phyloP scores from a whole-genome alignment of 2,888 invertebrate species.

The Cheilosia scutellata region DNA sequence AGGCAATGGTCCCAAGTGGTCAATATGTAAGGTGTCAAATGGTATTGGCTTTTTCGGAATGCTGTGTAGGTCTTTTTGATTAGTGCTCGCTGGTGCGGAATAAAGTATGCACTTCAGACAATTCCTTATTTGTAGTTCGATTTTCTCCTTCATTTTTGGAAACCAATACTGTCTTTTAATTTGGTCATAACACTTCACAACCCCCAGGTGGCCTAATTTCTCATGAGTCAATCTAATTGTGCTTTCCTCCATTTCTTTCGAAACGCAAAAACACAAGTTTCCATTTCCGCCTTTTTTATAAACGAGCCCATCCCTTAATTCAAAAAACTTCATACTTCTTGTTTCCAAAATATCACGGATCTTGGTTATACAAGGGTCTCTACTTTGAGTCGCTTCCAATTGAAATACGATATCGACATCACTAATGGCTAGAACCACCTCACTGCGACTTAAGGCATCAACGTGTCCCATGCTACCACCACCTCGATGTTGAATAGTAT shows the following conservation, averaged over 20 bases:
- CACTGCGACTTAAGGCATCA: constrained; percentile 51
- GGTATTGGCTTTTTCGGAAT: constrained; percentile 45
- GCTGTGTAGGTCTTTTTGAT: constrained; percentile 13
- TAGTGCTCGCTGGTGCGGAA: constrained; percentile 13
- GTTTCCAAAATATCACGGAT: constrained; percentile 46
- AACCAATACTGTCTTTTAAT: constrained; percentile 60
- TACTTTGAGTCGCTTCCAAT: constrained; percentile 47
- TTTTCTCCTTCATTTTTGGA: constrained; percentile 30
- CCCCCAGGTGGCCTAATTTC: constrained; percentile 51
- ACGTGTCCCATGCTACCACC: constrained; percentile 55
- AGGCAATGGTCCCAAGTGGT: constrained; percentile 11
- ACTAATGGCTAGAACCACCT: constrained; percentile 32
- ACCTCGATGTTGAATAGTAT: constrained; percentile 44
- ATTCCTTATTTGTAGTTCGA: constrained; percentile 37
- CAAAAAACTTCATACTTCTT: constrained; percentile 21
- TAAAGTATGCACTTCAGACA: constrained; percentile 43
- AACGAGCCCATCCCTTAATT: constrained; percentile 46
- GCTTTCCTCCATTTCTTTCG: constrained; percentile 60
- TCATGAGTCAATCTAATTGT: constrained; percentile 51
- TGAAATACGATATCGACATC: constrained; percentile 60
- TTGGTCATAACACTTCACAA: constrained; percentile 50
- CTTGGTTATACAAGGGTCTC: constrained; percentile 35
- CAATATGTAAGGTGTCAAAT: constrained; percentile 35
- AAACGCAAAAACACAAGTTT: constrained; percentile 50
- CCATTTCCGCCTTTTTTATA: constrained; percentile 33